These are phyloP conservation scores for Ascaphus truei DNA, from an alignment of 2,113 vertebrate genomes.

Conservation along the genomic window DNA sequence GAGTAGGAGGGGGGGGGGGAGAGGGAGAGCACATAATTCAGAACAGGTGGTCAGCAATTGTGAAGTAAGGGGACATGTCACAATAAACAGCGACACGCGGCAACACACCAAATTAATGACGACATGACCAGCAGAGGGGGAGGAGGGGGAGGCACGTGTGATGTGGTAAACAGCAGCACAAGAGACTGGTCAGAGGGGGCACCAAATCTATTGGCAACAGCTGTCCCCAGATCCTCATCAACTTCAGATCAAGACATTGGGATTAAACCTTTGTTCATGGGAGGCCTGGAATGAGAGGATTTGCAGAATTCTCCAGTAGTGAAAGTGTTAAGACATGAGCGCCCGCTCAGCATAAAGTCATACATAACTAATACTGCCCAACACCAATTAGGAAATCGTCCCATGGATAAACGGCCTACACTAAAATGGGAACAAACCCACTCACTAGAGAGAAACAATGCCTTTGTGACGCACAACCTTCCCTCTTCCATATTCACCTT, in stretches of 20 bases:
- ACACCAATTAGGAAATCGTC: too few relatives aligned
- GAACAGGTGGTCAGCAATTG: slow-evolving; percentile 26
- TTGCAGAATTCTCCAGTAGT: neutral
- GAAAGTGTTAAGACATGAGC: too few relatives aligned
- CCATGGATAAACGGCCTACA: too few relatives aligned
- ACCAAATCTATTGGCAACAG: slow-evolving; percentile 5
- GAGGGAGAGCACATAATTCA: neutral
- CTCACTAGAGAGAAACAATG: too few relatives aligned
- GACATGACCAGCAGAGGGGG: neutral
- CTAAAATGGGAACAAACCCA: too few relatives aligned
- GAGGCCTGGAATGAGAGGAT: neutral
- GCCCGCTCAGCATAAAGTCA: too few relatives aligned
- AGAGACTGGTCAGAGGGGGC: neutral
- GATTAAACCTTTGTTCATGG: neutral
- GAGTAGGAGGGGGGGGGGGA: neutral
- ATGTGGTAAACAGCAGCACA: neutral
- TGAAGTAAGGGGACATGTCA: slow-evolving; percentile 22
- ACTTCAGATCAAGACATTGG: neutral
- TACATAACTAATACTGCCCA: too few relatives aligned
- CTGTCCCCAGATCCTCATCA: slow-evolving; percentile 1
- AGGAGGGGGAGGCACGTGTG: slow-evolving; percentile 20
- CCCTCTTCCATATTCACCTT: too few relatives aligned
- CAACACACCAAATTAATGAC: neutral
- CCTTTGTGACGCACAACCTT: too few relatives aligned
- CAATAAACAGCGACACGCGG: slow-evolving; percentile 9